Percentiles rank a stretch among this genome's conserved stretches.
phyloP scores from a whole-genome alignment of 2,797 vertebrate genomes.

The Nannoperca australis region DNA sequence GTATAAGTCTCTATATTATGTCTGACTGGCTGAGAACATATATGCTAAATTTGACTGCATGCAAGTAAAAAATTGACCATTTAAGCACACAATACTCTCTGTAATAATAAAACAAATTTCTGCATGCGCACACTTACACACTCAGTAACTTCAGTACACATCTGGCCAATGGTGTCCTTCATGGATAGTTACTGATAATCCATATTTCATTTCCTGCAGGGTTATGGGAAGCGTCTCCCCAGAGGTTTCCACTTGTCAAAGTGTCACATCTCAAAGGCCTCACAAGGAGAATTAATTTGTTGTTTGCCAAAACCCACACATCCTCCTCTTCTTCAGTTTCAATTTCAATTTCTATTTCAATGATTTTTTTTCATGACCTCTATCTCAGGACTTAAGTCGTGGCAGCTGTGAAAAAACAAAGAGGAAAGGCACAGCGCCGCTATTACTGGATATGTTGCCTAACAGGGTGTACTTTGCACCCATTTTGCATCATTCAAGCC shows the following conservation, averaged over 20 bases:
- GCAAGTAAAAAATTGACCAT: not conserved
- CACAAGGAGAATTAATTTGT: constrained; percentile 70
- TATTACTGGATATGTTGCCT: constrained; percentile 36
- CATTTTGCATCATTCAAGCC: constrained; percentile 60
- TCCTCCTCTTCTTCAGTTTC: constrained; percentile 57
- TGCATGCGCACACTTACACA: not conserved
- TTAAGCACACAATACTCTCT: constrained; percentile 5
- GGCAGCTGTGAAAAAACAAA: constrained; percentile 48
- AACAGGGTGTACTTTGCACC: constrained; percentile 53
- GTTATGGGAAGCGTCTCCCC: constrained; percentile 70
- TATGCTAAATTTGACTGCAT: not conserved
- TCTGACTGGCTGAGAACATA: constrained; percentile 6
- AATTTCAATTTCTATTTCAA: constrained; percentile 49
- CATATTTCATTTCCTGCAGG: constrained; percentile 80
- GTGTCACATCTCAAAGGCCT: constrained; percentile 73
- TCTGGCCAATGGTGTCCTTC: constrained; percentile 67
- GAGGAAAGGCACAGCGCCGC: constrained; percentile 9
- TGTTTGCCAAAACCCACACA: constrained; percentile 72
- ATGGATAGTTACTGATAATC: constrained; percentile 69
- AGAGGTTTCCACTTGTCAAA: constrained; percentile 78
- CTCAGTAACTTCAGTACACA: not conserved
- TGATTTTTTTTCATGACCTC: constrained; percentile 51
- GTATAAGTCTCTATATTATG: not conserved
- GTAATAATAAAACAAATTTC: constrained; percentile 13
- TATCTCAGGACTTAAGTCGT: constrained; percentile 44